phyloP scores from a whole-genome alignment of 2,888 invertebrate species.

The Coecobrya sp. region DNA sequence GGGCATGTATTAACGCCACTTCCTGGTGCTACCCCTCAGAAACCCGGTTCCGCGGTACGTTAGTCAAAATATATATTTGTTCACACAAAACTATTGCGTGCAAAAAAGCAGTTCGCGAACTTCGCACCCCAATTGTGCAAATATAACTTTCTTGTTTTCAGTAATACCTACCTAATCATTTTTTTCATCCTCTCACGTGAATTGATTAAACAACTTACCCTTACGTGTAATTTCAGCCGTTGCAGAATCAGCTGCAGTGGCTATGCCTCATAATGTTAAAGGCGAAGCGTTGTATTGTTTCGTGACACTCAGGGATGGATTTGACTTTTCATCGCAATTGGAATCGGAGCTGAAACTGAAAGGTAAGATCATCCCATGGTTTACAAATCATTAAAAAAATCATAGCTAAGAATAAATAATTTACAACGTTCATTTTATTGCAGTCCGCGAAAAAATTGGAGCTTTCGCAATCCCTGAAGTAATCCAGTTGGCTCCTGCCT shows the following conservation, averaged over 20 bases:
- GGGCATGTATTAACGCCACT: constrained; percentile 98
- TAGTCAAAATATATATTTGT: not conserved
- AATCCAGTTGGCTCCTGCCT: constrained; percentile 96
- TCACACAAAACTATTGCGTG: too few species aligned
- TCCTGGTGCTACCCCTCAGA: constrained; percentile 98
- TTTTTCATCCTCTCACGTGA: too few species aligned
- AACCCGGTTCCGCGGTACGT: constrained; percentile 95
- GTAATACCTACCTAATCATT: too few species aligned
- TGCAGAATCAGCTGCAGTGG: constrained; percentile 98
- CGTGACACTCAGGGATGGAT: constrained; percentile 95
- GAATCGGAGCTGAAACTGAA: constrained; percentile 91
- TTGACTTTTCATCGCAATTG: constrained; percentile 91
- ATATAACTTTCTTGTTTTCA: too few species aligned
- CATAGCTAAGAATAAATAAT: not conserved
- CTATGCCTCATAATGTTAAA: constrained; percentile 97
- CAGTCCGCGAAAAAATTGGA: constrained; percentile 96
- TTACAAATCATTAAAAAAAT: not conserved
- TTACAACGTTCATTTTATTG: constrained; percentile 79
- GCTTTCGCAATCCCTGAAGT: constrained; percentile 98
- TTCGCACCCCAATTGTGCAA: too few species aligned
- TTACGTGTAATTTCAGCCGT: constrained; percentile 96
- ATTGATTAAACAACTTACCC: too few species aligned
- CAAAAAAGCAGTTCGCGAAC: too few species aligned
- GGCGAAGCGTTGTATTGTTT: constrained; percentile 99
- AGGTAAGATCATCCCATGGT: constrained; percentile 87